Conservation (phyloP, 2,113 vertebrate genomes). For the Chaetops frenatus region DNA sequence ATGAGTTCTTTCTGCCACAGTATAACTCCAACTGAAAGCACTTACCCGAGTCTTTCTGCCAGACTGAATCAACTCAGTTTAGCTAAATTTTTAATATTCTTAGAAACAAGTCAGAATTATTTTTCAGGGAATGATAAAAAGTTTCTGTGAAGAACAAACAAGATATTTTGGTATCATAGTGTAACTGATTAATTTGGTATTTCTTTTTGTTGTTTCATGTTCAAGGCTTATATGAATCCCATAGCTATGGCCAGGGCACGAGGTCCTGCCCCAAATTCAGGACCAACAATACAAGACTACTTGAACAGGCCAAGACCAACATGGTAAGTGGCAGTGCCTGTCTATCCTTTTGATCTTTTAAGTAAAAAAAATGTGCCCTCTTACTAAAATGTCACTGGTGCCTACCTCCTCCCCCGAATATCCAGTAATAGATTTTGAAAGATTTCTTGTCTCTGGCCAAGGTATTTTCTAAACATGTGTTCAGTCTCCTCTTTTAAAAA, state of each 20-base stretch:
- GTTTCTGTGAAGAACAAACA: background rate
- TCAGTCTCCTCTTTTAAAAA: background rate
- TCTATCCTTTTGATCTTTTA: background rate
- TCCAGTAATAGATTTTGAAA: background rate
- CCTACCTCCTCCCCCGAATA: background rate
- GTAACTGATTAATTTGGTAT: background rate
- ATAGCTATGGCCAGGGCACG: constrained; percentile 93
- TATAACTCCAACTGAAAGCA: background rate
- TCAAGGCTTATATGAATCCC: constrained; percentile 95
- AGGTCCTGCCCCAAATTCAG: constrained; percentile 83
- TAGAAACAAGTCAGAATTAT: background rate
- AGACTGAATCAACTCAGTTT: background rate
- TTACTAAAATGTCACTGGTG: background rate
- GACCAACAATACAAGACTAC: constrained; percentile 96
- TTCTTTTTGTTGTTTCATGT: background rate
- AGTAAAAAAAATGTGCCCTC: background rate
- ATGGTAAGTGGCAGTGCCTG: constrained; percentile 77
- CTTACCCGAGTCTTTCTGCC: background rate
- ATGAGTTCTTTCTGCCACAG: background rate
- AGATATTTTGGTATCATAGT: background rate
- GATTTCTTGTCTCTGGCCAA: background rate
- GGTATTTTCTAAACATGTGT: background rate
- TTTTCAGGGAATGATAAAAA: background rate
- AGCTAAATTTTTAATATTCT: background rate
- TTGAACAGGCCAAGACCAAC: constrained; percentile 94